A percentile compares a stretch with the other conserved stretches of the same genome.
phyloP scores from a whole-genome alignment of 2,888 invertebrate species.

The Hirtodrosophila confusa region DNA sequence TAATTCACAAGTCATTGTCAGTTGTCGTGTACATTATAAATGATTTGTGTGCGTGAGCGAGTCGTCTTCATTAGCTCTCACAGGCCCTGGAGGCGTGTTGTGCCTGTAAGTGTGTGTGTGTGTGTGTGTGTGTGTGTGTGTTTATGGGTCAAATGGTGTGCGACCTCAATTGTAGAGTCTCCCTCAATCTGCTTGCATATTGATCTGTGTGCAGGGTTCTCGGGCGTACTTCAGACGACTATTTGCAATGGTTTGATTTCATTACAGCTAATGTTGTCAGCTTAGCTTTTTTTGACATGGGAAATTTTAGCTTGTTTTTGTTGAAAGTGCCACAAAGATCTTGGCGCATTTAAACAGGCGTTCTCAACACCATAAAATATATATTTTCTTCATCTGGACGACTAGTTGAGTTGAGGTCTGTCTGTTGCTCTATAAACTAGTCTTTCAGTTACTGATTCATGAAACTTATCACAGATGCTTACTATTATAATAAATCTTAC shows the following conservation, averaged over 20 bases:
- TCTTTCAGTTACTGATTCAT: too few relatives aligned
- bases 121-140: background rate
- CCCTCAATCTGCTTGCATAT: constrained; percentile 37
- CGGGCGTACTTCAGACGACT: constrained; percentile 58
- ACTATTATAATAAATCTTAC: too few relatives aligned
- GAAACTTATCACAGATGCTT: too few relatives aligned
- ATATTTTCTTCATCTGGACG: too few relatives aligned
- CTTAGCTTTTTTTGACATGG: too few relatives aligned
- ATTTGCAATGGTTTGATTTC: constrained; percentile 68
- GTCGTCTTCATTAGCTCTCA: constrained; percentile 68
- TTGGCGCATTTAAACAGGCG: too few relatives aligned
- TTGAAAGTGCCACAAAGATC: too few relatives aligned
- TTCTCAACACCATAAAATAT: too few relatives aligned
- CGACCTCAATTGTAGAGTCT: constrained; percentile 64
- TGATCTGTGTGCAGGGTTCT: constrained; percentile 48
- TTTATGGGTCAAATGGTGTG: constrained; percentile 73
- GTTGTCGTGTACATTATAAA: constrained; percentile 73
- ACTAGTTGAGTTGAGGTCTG: too few relatives aligned
- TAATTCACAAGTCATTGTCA: constrained; percentile 77
- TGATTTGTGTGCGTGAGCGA: constrained; percentile 68
- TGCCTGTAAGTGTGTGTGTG: background rate
- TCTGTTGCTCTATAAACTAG: too few relatives aligned
- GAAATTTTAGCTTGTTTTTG: too few relatives aligned
- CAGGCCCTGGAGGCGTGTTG: constrained; percentile 29
- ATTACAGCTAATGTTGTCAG: constrained; percentile 3